Base-by-base conservation (phyloP, 2,888 invertebrate genomes). In the Pinctada fucata region DNA sequence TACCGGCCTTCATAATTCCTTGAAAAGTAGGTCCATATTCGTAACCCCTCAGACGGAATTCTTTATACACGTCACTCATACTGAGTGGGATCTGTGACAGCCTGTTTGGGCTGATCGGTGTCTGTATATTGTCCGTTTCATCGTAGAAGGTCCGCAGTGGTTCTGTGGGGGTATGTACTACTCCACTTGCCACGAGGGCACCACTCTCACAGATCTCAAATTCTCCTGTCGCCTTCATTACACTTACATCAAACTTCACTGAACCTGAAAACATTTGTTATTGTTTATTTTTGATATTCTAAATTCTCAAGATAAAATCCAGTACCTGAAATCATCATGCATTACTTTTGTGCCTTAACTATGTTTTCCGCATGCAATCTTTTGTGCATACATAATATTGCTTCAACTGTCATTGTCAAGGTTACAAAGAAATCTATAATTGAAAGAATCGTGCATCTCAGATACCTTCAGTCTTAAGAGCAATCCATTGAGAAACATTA, bases 161-260 rank as follows among this genome's bases (percentile, higher is more conserved):
- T 5, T 85, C 84, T 3, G 79, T 79, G 0, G 87, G 84, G 0
- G 94, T 93, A 4, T 94, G 94, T 83, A 97, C 96, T 86, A 93
- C 93, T 13, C 98, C 98, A 65, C 95, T 95, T 2, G 97, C 97
- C 2, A 95, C 96, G 13, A 97, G 95, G 67, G 95, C 95, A 64
- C 96, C 97, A 77, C 96, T 95, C 93, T 98, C 98, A 90, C 95
- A 95, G 79, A 99, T 95, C 92, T 97, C 97, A 93, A 98, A 98
- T 47, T 90, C 86, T 69, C 93, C 93, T 4, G 89, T 88, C 3
- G 84, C 85, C 16, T 88, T 88, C 83, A 91, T 88, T 5, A 93
- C 83, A 72, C 85, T 90, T 3, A 91, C 90, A 68, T 87, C 86
- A 70, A 93, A 88, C 67, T 85, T 89, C 47, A 92, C 87, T n/a